Conservation (phyloP, 2,797 vertebrate genomes). For the Euthynnus affinis region DNA sequence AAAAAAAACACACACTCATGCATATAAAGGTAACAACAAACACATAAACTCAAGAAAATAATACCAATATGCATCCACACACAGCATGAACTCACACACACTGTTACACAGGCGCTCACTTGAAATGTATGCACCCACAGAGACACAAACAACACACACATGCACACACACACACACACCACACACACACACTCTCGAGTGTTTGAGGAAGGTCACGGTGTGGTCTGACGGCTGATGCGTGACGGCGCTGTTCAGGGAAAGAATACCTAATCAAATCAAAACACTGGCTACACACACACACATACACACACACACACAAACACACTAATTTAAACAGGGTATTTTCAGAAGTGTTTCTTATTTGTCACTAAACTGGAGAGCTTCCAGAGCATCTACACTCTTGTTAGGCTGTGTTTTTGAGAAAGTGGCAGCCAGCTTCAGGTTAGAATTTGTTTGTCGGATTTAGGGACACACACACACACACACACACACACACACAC, state of each 20-base stretch:
- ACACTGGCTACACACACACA: slow-evolving; percentile 18
- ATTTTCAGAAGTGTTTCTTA: slow-evolving; percentile 52
- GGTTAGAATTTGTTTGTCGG: slow-evolving; percentile 39
- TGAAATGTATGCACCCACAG: slow-evolving; percentile 44
- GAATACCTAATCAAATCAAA: slow-evolving; percentile 69
- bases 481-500: slow-evolving; percentile 24
- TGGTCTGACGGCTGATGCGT: slow-evolving; percentile 62
- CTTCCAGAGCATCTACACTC: slow-evolving; percentile 38
- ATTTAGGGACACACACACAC: slow-evolving; percentile 14
- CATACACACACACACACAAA: slow-evolving; percentile 16
- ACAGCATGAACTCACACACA: slow-evolving; percentile 14
- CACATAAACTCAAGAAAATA: slow-evolving; percentile 9
- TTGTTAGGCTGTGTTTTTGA: slow-evolving; percentile 45
- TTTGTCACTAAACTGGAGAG: slow-evolving; percentile 57
- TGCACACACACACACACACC: slow-evolving; percentile 18
- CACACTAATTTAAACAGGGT: slow-evolving; percentile 23
- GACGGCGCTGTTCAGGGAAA: slow-evolving; percentile 55
- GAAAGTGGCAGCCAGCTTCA: slow-evolving; percentile 39
- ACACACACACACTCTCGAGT: slow-evolving; percentile 25
- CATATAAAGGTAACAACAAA: slow-evolving; percentile 16
- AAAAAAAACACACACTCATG: background rate
- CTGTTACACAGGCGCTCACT: background rate
- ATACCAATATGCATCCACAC: background rate
- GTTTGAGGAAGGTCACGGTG: slow-evolving; percentile 69
- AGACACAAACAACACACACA: slow-evolving; percentile 28